A percentile compares a stretch with the other conserved stretches of the same genome.
Evolutionary conservation across 2,113 vertebrate species (phyloP).

Genomic region (Bufo gargarizans): DNA sequence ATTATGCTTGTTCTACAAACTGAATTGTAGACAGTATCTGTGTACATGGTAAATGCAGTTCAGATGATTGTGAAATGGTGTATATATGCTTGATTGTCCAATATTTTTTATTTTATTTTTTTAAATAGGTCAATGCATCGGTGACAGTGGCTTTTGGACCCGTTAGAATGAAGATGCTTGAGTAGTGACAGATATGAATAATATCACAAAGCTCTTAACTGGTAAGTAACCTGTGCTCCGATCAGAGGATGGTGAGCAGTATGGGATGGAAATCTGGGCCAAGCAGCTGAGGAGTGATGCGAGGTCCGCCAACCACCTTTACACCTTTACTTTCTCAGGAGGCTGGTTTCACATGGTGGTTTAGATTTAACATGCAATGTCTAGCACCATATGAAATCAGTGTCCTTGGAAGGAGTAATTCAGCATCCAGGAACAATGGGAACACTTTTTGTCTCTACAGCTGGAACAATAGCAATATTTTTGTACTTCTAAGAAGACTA

Average conservation of each 20-base stretch:
- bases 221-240: background rate
- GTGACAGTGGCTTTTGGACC: too few relatives aligned
- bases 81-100: background rate
- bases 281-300: background rate
- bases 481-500: background rate
- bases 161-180: background rate
- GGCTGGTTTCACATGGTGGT: slow-evolving; percentile 85
- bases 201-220: background rate
- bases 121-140: background rate
- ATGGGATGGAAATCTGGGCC: background rate
- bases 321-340: slow-evolving; percentile 68
- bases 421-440: slow-evolving; percentile 51
- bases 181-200: background rate
- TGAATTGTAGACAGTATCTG: background rate
- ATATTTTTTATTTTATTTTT: background rate
- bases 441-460: background rate
- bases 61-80: background rate
- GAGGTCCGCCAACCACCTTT: background rate
- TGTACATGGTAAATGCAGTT: background rate
- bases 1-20: background rate
- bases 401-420: slow-evolving; percentile 76
- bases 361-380: slow-evolving; percentile 78
- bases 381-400: slow-evolving; percentile 91
- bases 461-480: background rate
- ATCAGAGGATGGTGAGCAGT: background rate